Evolutionary conservation across 1,140 invertebrate genomes (phyloP), one percentile per base, ranked within the genome.

Genomic region (Diabrotica undecimpunctata): DNA sequence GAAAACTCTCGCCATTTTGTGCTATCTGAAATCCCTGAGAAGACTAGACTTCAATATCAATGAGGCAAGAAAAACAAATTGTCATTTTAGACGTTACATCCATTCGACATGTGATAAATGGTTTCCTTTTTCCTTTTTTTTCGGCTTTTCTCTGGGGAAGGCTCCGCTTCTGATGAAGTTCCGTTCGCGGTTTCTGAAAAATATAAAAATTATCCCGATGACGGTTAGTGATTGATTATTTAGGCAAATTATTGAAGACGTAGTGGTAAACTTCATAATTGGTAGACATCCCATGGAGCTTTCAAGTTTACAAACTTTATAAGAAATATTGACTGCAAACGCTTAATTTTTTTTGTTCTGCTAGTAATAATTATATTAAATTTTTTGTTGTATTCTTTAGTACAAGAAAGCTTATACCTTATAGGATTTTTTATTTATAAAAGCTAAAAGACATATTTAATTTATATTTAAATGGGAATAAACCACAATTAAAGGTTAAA

Each of bases 1-100:
- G 55, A 9, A 57, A 46, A 35, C 46, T 11, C 13, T 11, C 14
- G n/a, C 41, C 14, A 61, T 61, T 52, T 11, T 50, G 46, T 50
- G 12, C 50, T 61, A 52, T 61, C 46, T 38, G 41, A 8, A 35
- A 53, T 52, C 59, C 46, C 39, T 5, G 13, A 61, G 25, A 51
- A 56, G 50, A 50, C 69, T 56, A 65, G 64, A 64, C 61, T 69
- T 61, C 68, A 68, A 67, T 63, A 71, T 66, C 65, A 71, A 69
- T 72, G 66, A 70, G 62, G 37, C 70, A 70, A 60, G 61, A 67
- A 72, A 70, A 72, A 69, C 66, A 69, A 65, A 72, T 70, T 72
- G 70, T 72, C 70, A 72, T 70, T 72, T 69, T 59, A 67, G 65
- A 65, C 62, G 62, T 57, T 63, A 68, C 64, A 66, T 66, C 54